Evolutionary conservation across 2,797 vertebrate species (phyloP).

Genomic region (Acanthurus tractus): DNA sequence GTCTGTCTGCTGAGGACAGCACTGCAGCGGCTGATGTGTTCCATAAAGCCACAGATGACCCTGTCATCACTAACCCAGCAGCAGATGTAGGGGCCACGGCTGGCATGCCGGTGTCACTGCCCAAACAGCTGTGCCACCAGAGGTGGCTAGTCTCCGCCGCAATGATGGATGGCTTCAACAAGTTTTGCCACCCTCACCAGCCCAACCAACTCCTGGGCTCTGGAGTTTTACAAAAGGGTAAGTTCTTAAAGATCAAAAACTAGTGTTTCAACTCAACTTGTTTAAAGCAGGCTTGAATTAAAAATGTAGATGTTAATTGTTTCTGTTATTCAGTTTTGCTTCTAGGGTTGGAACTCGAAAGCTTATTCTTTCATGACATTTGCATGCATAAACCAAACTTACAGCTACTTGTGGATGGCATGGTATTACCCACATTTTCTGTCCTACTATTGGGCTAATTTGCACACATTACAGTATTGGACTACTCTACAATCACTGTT

Average conservation of each 20-base stretch:
- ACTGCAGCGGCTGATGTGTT: conserved; percentile 39
- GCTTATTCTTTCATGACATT: too few relatives aligned
- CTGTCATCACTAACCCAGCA: conserved; percentile 55
- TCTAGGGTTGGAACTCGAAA: too few relatives aligned
- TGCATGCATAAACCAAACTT: too few relatives aligned
- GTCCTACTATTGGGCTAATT: too few relatives aligned
- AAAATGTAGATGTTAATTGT: too few relatives aligned
- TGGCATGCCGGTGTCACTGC: conserved; percentile 63
- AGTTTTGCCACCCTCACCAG: conserved; percentile 48
- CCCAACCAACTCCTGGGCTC: conserved; percentile 68
- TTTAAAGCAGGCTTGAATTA: too few relatives aligned
- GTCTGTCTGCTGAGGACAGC: conserved; percentile 17
- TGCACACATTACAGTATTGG: too few relatives aligned
- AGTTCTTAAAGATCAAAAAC: conserved; percentile 8
- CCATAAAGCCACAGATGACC: conserved; percentile 67
- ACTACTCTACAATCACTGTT: too few relatives aligned
- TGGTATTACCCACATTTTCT: too few relatives aligned
- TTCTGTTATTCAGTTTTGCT: too few relatives aligned
- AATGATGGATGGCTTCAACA: conserved; percentile 75
- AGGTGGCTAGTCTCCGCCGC: conserved; percentile 62
- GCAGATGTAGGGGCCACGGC: conserved; percentile 76
- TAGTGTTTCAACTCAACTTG: conserved; percentile 1
- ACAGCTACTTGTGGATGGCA: too few relatives aligned
- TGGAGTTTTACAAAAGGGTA: conserved; percentile 21
- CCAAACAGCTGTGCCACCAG: conserved; percentile 81